Percentiles rank a stretch among this genome's conserved stretches.
Conservation (phyloP, 2,888 invertebrate genomes). For the Andricus curvator region DNA sequence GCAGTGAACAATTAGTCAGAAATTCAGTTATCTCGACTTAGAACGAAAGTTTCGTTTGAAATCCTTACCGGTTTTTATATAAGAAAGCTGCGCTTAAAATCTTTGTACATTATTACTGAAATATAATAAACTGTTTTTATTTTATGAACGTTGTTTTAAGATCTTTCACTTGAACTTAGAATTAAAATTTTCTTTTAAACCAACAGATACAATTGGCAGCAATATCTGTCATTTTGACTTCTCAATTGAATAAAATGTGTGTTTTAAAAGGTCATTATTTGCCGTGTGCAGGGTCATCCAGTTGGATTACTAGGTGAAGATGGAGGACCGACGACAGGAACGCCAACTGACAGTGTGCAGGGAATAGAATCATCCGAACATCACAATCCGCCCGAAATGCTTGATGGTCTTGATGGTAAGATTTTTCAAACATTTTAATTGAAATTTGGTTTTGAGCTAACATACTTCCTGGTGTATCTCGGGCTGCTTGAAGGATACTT, state of each 20-base stretch:
- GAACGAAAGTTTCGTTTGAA: no score
- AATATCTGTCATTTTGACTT: conserved; percentile 3
- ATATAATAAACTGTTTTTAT: not conserved
- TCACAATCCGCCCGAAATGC: conserved; percentile 76
- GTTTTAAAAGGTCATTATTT: conserved; percentile 47
- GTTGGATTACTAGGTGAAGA: conserved; percentile 74
- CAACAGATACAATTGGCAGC: not conserved
- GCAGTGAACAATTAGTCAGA: no score
- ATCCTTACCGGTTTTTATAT: not conserved
- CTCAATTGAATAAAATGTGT: not conserved
- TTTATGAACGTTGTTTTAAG: not conserved
- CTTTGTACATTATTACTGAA: not conserved
- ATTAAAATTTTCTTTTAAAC: not conserved
- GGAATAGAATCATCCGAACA: conserved; percentile 75
- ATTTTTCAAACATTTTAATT: conserved; percentile 61
- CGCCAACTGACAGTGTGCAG: conserved; percentile 73
- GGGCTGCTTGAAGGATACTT: not conserved
- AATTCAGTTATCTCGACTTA: no score
- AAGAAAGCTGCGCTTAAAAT: not conserved
- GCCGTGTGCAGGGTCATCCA: conserved; percentile 71
- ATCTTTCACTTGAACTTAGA: not conserved
- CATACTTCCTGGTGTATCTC: conserved; percentile 56
- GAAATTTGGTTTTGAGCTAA: conserved; percentile 62
- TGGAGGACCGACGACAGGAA: conserved; percentile 70
- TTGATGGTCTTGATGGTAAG: conserved; percentile 79